These are phyloP conservation scores for Gorsachius goisagi DNA, from an alignment of 2,113 vertebrate species.

Conservation along the genomic window DNA sequence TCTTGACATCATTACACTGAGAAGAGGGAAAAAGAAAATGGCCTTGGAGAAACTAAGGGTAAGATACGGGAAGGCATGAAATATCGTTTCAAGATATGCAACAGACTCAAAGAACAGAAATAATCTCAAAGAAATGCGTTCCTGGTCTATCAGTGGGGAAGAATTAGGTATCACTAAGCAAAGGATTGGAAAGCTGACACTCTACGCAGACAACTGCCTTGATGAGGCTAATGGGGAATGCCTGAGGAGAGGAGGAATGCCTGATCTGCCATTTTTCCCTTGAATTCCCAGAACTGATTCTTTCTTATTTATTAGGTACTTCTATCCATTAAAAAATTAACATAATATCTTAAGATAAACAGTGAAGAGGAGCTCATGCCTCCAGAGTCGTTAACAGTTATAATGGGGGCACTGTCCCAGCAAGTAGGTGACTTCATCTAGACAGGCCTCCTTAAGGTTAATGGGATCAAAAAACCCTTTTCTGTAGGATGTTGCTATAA, in stretches of 20 bases:
- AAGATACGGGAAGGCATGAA: neutral
- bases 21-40: neutral
- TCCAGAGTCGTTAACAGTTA: neutral
- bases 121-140: neutral
- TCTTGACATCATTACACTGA: neutral
- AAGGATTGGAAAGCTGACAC: neutral
- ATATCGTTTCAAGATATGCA: neutral
- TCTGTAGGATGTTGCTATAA: neutral
- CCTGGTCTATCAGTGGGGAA: neutral
- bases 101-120: neutral
- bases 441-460: neutral
- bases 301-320: neutral
- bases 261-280: neutral
- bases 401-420: neutral
- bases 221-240: neutral
- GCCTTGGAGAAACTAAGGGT: neutral
- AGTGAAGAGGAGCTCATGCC: neutral
- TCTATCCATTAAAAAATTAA: neutral
- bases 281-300: neutral
- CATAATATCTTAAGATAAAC: neutral
- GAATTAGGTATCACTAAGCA: neutral
- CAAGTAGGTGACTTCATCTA: neutral
- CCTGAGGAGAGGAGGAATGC: neutral
- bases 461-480: neutral
- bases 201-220: neutral